A percentile compares a stretch with the other conserved stretches of the same genome.
Conservation (phyloP, 2,888 invertebrate species). For the Eudemis profundana region DNA sequence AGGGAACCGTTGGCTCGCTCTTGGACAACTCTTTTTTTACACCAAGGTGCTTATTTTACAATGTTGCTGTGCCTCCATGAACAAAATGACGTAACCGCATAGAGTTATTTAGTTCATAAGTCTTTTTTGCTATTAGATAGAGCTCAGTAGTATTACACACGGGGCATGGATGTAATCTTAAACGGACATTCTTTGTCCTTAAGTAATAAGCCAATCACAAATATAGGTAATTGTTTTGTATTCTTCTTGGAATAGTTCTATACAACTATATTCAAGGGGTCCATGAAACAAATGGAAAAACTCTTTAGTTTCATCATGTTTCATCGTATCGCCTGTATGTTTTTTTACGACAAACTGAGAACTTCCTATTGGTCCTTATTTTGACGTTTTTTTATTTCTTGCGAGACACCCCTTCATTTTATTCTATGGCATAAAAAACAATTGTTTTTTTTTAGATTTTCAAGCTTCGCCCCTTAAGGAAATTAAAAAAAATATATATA, state of each 20-base stretch:
- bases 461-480: no score
- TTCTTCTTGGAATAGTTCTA: neutral
- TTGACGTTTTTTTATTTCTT: no score
- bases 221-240: neutral
- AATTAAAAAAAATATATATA: no score
- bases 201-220: neutral
- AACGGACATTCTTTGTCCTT: neutral
- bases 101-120: neutral
- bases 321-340: no score
- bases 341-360: no score
- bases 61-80: neutral
- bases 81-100: neutral
- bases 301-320: no score
- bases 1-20: neutral
- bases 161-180: neutral
- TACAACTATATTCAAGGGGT: no score
- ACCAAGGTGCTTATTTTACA: neutral
- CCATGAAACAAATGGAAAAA: no score
- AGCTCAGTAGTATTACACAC: neutral
- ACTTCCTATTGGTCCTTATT: no score
- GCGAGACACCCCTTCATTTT: no score
- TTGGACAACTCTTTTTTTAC: neutral
- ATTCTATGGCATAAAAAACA: no score
- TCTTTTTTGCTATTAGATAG: neutral
- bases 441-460: no score